Evolutionary conservation across 2,888 invertebrate species (phyloP), one percentile per base, ranked within the genome.

Genomic region (Stenichneumon culpator): DNA sequence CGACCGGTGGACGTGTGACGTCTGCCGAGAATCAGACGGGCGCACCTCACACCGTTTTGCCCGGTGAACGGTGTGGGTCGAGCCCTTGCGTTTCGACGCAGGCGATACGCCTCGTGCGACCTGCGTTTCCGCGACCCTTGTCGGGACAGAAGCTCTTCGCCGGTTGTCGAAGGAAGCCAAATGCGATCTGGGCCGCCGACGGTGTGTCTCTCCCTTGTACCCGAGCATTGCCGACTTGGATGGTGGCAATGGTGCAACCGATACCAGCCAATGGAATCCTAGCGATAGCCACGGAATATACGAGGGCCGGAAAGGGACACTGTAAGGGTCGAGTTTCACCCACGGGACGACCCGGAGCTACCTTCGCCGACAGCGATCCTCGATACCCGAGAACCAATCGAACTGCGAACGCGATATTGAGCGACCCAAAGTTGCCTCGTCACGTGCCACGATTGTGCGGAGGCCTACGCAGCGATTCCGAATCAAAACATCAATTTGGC

Each of bases 171-270:
- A 87, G 87, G 92, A 92, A 92, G 92, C 92, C 92, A 90, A 90
- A 89, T 90, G 84, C 86, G 87, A 91, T 91, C 90, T 91, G 91
- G 92, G 90, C 89, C 91, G 91, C 78, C 86, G 86, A 86, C 79
- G 67, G 44, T 78, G 57, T 50, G 75, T 60, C 50, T 70, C 74
- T 60, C 54, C 67, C 77, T 32, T 65, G 14, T 52, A 65, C 63
- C 44, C 63, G 65, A 47, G 50, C 65, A 57, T 73, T 11, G 47
- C 22, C 39, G 9, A 22, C 44, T 63, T 25, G 72, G 25, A 80
- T 47, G 73, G 72, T 68, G 44, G 2, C 47, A 70, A 68, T 67
- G 75, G 54, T 54, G 68, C 57, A 11, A 44, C 28, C 32, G 67
- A 39, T 32, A 52, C 50, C 74, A 79, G 87, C 82, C 88, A 87